These are phyloP conservation scores for Micromys minutus DNA, from an alignment of 2,113 vertebrate species.

Conservation along the genomic window DNA sequence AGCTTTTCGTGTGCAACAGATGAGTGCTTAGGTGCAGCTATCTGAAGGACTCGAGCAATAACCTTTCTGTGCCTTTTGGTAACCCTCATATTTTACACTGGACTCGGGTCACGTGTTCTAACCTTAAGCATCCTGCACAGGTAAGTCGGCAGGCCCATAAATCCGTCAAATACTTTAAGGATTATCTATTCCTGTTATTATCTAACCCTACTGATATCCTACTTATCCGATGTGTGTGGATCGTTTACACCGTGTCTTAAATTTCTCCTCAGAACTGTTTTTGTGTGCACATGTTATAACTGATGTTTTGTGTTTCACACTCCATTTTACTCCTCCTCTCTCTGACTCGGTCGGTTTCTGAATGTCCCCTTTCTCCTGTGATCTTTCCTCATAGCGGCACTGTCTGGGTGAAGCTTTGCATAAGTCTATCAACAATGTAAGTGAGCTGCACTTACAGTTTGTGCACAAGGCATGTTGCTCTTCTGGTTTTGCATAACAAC, in stretches of 20 bases:
- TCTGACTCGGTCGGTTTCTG: conserved; percentile 87
- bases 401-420: conserved; percentile 93
- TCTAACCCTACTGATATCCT: no score
- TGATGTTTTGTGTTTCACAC: conserved; percentile 83
- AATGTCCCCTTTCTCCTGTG: conserved; percentile 90
- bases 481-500: conserved; percentile 80
- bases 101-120: neutral
- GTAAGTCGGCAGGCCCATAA: conserved; percentile 27
- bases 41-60: neutral
- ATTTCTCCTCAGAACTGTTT: conserved; percentile 71
- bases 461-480: conserved; percentile 86
- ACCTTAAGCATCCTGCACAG: neutral
- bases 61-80: neutral
- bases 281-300: conserved; percentile 78
- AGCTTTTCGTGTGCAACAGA: neutral
- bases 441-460: conserved; percentile 86
- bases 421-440: conserved; percentile 95
- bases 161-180: neutral
- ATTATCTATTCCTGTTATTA: no score
- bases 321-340: conserved; percentile 79
- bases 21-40: neutral
- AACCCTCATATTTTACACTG: neutral
- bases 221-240: neutral
- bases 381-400: conserved; percentile 90
- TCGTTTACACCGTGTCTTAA: conserved; percentile 65